phyloP scores from a whole-genome alignment of 2,797 vertebrate genomes.

The Argya squamiceps region DNA sequence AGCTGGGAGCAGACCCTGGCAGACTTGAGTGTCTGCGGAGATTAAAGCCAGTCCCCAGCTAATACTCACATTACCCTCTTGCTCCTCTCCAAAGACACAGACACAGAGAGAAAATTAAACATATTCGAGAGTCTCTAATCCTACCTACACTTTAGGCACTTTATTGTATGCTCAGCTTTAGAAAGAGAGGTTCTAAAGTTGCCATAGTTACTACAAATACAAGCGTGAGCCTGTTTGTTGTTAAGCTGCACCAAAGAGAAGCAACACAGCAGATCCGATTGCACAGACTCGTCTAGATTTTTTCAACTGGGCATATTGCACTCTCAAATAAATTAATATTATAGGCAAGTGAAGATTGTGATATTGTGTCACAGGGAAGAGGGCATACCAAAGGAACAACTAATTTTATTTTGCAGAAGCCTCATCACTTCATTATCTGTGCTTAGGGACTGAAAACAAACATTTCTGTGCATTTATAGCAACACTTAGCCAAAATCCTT shows the following conservation, averaged over 20 bases:
- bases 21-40: conserved; percentile 66
- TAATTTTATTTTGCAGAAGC: neutral
- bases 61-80: conserved; percentile 77
- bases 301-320: neutral
- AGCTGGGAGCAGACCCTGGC: conserved; percentile 48
- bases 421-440: neutral
- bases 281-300: neutral
- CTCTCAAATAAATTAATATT: neutral
- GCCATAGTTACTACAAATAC: conserved; percentile 80
- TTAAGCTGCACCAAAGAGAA: conserved; percentile 62
- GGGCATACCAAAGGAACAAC: neutral
- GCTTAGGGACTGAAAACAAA: neutral
- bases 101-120: conserved; percentile 78
- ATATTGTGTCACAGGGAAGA: neutral
- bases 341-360: neutral
- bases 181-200: conserved; percentile 75
- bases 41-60: conserved; percentile 75
- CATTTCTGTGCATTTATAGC: neutral
- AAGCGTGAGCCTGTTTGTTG: conserved; percentile 71
- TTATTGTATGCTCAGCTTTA: conserved; percentile 72
- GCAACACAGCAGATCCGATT: neutral
- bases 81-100: conserved; percentile 71
- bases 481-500: neutral
- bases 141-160: conserved; percentile 73
- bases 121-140: conserved; percentile 78